Conservation (phyloP, 2,888 invertebrate species). For the Caradrina kadenii region DNA sequence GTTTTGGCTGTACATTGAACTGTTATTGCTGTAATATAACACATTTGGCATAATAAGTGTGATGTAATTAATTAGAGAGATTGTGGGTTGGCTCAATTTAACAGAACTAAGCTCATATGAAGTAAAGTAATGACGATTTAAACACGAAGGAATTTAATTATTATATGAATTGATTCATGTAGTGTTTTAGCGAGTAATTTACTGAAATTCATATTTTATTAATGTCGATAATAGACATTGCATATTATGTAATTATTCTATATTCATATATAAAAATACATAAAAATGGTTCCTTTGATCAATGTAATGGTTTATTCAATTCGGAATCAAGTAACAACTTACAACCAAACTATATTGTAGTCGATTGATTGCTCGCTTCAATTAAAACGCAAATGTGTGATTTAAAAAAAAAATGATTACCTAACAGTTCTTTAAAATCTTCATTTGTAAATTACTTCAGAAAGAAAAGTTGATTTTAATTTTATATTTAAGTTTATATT, state of each 20-base stretch:
- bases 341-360: too few relatives aligned
- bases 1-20: too few relatives aligned
- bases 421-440: background rate
- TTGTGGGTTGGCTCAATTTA: background rate
- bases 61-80: background rate
- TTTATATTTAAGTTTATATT: conserved; percentile 27
- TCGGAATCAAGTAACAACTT: background rate
- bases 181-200: background rate
- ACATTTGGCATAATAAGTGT: too few relatives aligned
- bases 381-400: too few relatives aligned
- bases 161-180: conserved; percentile 5
- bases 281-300: background rate
- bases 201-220: background rate
- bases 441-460: conserved; percentile 18
- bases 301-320: background rate
- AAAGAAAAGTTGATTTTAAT: conserved; percentile 13
- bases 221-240: background rate
- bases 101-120: background rate
- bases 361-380: conserved; percentile 3
- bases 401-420: background rate
- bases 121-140: conserved; percentile 3
- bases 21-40: too few relatives aligned
- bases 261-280: too few relatives aligned
- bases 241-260: background rate
- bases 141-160: conserved; percentile 15